Base-by-base conservation (phyloP, 1,140 invertebrate species). In the Aleiodes sp. region DNA sequence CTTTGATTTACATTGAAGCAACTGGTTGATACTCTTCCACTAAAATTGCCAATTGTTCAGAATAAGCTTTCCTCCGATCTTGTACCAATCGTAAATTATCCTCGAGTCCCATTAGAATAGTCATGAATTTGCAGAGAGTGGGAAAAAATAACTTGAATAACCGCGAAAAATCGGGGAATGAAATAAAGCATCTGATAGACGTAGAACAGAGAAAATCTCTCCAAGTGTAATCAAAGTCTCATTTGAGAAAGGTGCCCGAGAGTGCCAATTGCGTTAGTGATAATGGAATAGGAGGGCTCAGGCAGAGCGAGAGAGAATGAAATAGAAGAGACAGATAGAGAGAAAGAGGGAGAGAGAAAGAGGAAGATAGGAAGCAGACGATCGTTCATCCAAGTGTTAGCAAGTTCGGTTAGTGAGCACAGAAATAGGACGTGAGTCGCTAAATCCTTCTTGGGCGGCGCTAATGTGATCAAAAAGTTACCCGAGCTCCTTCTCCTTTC, bases 391-490 rank as follows among this genome's bases (percentile, higher is more conserved):
- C 33, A 41, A 35, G 61, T 63, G 61, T 63, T 63, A 63, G 35
- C 61, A 41, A 63, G 61, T 63, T 63, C 62, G 21, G 28, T 43
- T 46, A 29, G 28, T 28, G 19, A 56, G 43, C 28, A 68, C 29
- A 60, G 31, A 68, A 52, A 68, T 46, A 61, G 57, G 28, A 39
- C 14, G 46, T 33, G 26, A 67, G 19, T 35, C 21, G 28, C 31
- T 59, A 59, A 67, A 67, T 43, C 35, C 65, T 56, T 66, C 41
- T 19, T 31, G 43, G 52, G 56, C 46, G 59, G 21, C 28, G 41
- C 33, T 66, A 57, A 66, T 66, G 46, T 57, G 46, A 57, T 66
- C 64, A 66, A 57, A n/a, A 66, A 66, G 64, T 66, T 66, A 66
- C 64, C 4, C 28, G 43, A 19, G 16, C 24, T 19, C 24, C 26